Percentiles rank a stretch among this genome's conserved stretches.
Evolutionary conservation across 2,113 vertebrate species (phyloP).

Genomic region (Lipophrys pholis): DNA sequence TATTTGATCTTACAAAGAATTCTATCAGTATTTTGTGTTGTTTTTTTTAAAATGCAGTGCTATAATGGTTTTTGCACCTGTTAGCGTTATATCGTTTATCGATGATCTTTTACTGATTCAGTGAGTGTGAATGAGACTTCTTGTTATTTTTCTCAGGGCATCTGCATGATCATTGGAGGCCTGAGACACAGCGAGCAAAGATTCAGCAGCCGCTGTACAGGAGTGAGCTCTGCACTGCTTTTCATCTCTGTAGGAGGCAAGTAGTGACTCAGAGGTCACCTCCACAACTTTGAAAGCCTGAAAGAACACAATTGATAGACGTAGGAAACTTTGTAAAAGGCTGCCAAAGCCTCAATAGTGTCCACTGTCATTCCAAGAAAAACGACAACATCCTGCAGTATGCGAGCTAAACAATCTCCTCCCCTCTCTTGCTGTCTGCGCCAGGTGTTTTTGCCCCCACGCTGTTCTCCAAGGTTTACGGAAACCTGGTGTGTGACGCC

Average conservation of each 20-base stretch:
- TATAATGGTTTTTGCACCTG: too few relatives aligned
- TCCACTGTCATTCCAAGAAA: too few relatives aligned
- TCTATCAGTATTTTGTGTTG: too few relatives aligned
- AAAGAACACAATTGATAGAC: too few relatives aligned
- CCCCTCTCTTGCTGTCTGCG: constrained; percentile 1
- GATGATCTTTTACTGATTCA: neutral
- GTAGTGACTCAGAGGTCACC: constrained; percentile 15
- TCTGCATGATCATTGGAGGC: constrained; percentile 92
- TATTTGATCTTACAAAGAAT: too few relatives aligned
- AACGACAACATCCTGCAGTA: too few relatives aligned
- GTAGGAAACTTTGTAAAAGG: too few relatives aligned
- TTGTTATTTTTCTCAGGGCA: constrained; percentile 78
- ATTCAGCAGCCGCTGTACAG: constrained; percentile 89
- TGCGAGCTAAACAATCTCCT: too few relatives aligned
- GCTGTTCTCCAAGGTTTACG: constrained; percentile 91
- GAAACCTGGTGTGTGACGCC: constrained; percentile 87
- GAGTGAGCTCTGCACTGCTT: constrained; percentile 88
- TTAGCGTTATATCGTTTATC: too few relatives aligned
- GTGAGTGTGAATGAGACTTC: neutral
- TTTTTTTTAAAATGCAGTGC: too few relatives aligned
- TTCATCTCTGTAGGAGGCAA: constrained; percentile 90
- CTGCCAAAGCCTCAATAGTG: too few relatives aligned
- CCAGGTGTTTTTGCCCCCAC: constrained; percentile 91
- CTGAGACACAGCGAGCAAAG: constrained; percentile 89
- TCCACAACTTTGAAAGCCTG: too few relatives aligned